phyloP scores from a whole-genome alignment of 2,113 vertebrate genomes.

The Corvus hawaiiensis region DNA sequence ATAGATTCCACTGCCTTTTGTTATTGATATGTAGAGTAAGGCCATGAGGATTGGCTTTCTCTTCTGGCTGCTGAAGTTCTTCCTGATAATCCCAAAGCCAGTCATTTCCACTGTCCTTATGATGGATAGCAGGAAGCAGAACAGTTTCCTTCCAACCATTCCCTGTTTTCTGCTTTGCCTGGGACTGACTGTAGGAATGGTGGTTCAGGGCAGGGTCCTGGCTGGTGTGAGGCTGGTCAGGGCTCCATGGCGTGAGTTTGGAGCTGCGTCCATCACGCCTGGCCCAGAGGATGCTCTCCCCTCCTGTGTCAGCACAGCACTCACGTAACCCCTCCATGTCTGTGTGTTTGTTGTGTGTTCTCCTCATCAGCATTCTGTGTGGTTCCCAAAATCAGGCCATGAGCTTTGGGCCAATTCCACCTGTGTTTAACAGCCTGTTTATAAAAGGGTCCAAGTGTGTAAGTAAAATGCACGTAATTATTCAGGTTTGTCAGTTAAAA shows the following conservation, averaged over 20 bases:
- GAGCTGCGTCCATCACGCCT: background rate
- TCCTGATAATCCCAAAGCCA: background rate
- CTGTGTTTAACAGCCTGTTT: background rate
- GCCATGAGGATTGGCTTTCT: background rate
- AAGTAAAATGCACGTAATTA: background rate
- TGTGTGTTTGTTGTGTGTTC: background rate
- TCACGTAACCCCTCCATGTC: accelerated
- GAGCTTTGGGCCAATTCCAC: background rate
- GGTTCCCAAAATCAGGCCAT: background rate
- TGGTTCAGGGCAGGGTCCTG: background rate
- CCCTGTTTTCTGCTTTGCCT: background rate
- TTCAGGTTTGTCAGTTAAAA: background rate
- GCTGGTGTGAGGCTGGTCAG: background rate
- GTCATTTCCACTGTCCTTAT: background rate
- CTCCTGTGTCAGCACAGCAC: background rate
- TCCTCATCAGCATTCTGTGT: background rate
- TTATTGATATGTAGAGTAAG: background rate
- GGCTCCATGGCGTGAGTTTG: accelerated
- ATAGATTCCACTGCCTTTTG: background rate
- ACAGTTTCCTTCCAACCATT: background rate
- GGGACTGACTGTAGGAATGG: accelerated
- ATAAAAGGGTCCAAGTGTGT: background rate
- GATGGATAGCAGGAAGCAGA: background rate
- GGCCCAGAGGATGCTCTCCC: background rate
- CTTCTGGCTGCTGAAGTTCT: background rate